Evolutionary conservation across 2,113 vertebrate genomes (phyloP).

Genomic region (Ciconia maguari): DNA sequence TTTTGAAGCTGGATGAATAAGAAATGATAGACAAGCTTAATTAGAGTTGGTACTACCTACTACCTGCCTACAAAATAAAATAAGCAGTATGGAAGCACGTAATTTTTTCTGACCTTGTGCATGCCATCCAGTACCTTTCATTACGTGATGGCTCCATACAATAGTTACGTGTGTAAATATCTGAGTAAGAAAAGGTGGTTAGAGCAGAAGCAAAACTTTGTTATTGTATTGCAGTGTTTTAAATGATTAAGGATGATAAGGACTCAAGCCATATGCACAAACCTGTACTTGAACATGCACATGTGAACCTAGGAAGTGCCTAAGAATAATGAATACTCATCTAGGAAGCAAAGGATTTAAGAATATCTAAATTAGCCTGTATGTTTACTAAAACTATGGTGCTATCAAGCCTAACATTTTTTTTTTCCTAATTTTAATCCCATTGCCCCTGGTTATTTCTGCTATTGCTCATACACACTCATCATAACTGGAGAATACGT

Average conservation of each 20-base stretch:
- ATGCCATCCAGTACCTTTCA: not conserved
- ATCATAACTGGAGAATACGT: not conserved
- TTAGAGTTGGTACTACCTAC: not conserved
- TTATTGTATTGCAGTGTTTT: not conserved
- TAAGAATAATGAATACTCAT: not conserved
- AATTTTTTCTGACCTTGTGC: not conserved
- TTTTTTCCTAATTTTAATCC: not conserved
- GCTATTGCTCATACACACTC: not conserved
- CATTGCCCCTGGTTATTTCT: not conserved
- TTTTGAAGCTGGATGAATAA: not conserved
- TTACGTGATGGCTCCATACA: not conserved
- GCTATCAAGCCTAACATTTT: not conserved
- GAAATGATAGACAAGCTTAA: not conserved
- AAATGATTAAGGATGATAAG: not conserved
- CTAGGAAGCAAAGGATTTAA: not conserved
- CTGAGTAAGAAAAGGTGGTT: too few species aligned
- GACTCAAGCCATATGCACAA: not conserved
- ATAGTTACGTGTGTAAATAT: not conserved
- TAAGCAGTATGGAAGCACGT: rapidly evolving
- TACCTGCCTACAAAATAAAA: not conserved
- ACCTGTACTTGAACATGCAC: not conserved
- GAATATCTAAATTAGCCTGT: not conserved
- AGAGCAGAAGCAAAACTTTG: not conserved
- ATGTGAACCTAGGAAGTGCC: constrained; percentile 11
- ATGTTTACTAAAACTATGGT: not conserved